Evolutionary conservation across 2,113 vertebrate species (phyloP).

Genomic region (Eptesicus fuscus): DNA sequence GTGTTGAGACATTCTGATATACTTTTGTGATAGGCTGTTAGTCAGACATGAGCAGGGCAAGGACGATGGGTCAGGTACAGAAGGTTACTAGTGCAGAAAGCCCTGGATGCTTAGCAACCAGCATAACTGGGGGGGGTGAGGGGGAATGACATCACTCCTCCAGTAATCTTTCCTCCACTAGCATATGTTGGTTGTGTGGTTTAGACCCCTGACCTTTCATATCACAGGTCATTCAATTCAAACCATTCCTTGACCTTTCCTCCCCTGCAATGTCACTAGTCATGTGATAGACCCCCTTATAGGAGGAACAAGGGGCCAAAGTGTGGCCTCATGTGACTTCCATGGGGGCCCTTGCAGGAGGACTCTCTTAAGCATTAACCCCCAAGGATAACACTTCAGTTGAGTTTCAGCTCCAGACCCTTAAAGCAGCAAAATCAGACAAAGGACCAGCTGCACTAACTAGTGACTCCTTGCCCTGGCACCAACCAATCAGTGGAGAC

Average conservation of each 20-base stretch:
- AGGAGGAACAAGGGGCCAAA: not conserved
- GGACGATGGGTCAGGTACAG: not conserved
- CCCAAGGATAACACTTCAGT: no score
- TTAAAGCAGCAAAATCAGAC: not conserved
- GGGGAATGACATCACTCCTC: not conserved
- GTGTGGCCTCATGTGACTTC: not conserved
- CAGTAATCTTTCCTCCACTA: not conserved
- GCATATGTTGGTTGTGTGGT: not conserved
- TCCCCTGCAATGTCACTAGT: not conserved
- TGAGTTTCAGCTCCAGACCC: not conserved
- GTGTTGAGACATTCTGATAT: not conserved
- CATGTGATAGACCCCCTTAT: no score
- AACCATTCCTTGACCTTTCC: not conserved
- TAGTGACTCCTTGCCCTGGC: not conserved
- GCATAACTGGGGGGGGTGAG: not conserved
- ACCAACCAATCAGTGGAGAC: not conserved
- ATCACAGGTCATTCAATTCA: not conserved
- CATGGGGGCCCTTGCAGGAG: not conserved
- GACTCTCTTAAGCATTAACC: not conserved
- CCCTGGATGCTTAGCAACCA: not conserved
- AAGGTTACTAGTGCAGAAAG: not conserved
- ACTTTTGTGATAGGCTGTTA: not conserved
- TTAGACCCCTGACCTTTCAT: not conserved
- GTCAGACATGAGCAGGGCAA: not conserved
- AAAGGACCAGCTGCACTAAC: not conserved